Percentiles rank a stretch among this genome's conserved stretches.
Evolutionary conservation across 1,140 invertebrate species (phyloP).

Genomic region (Helicoverpa zea): DNA sequence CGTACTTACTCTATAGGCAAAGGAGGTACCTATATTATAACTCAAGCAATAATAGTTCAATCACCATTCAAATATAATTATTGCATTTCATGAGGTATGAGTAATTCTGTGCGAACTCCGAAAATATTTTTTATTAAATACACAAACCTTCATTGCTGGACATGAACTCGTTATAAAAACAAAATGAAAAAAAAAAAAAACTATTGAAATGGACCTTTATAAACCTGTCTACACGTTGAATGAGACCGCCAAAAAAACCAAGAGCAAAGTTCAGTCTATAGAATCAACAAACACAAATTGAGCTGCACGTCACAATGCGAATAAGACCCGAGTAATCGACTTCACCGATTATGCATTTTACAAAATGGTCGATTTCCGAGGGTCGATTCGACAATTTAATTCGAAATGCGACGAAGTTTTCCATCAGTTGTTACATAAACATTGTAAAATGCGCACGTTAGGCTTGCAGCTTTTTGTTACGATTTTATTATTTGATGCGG

Average conservation of each 20-base stretch:
- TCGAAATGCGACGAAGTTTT: conserved; percentile 11
- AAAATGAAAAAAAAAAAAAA: too few species aligned
- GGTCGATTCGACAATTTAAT: conserved; percentile 22
- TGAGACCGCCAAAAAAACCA: conserved; percentile 7
- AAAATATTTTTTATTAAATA: too few species aligned
- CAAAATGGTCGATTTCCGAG: conserved; percentile 29
- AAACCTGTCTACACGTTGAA: not conserved
- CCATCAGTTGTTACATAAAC: conserved; percentile 27
- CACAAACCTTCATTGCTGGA: too few species aligned
- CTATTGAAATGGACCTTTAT: not conserved
- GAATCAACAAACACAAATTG: conserved; percentile 40
- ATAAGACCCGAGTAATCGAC: conserved; percentile 16
- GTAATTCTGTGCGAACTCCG: too few species aligned
- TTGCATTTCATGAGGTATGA: too few species aligned
- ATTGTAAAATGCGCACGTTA: conserved; percentile 5
- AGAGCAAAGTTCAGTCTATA: conserved; percentile 5
- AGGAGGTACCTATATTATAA: too few species aligned
- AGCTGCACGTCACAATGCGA: conserved; percentile 3
- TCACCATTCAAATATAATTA: too few species aligned
- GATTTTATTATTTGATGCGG: conserved; percentile 19
- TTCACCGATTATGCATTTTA: conserved; percentile 34
- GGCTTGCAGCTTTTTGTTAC: conserved; percentile 32
- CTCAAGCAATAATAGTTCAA: too few species aligned
- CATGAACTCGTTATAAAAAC: too few species aligned
- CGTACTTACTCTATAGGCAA: too few species aligned